Evolutionary conservation across 1,140 invertebrate species (phyloP).

Genomic region (Leptoteleia sp.): DNA sequence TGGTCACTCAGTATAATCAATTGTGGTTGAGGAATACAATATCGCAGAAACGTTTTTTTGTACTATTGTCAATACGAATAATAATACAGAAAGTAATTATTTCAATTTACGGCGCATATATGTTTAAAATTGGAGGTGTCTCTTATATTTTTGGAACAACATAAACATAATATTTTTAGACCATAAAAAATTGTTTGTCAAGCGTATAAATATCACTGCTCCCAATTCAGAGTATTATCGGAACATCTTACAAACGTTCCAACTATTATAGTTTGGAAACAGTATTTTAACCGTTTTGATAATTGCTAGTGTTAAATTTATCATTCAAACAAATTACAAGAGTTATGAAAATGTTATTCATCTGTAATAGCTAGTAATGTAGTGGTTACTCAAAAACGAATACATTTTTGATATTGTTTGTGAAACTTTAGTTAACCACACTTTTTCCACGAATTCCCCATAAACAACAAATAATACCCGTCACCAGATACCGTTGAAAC

Average conservation of each 20-base stretch:
- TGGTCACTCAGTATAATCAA: constrained; percentile 34
- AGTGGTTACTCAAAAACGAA: constrained; percentile 13
- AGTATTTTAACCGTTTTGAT: constrained; percentile 19
- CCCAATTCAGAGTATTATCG: constrained; percentile 21
- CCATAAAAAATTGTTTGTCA: neutral
- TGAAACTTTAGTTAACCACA: constrained; percentile 19
- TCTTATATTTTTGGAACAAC: too few relatives aligned
- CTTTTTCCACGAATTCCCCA: neutral
- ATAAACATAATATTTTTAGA: neutral
- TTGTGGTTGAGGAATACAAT: neutral
- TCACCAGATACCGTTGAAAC: constrained; percentile 3
- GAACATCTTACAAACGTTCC: constrained; percentile 9
- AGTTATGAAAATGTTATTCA: constrained; percentile 4
- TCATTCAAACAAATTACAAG: constrained; percentile 18
- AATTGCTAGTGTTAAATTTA: constrained; percentile 24
- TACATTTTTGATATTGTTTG: constrained; percentile 10
- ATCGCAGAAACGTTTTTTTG: neutral
- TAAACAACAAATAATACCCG: constrained; percentile 1
- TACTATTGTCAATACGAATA: too few relatives aligned
- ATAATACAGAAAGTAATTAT: too few relatives aligned
- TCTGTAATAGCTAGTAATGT: constrained; percentile 31
- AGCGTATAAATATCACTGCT: neutral
- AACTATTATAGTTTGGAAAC: constrained; percentile 10
- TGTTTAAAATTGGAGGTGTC: too few relatives aligned
- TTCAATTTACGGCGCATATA: too few relatives aligned